Percentiles rank a stretch among this genome's conserved stretches.
Conservation (phyloP, 2,113 vertebrate species). For the Pardalotus punctatus region DNA sequence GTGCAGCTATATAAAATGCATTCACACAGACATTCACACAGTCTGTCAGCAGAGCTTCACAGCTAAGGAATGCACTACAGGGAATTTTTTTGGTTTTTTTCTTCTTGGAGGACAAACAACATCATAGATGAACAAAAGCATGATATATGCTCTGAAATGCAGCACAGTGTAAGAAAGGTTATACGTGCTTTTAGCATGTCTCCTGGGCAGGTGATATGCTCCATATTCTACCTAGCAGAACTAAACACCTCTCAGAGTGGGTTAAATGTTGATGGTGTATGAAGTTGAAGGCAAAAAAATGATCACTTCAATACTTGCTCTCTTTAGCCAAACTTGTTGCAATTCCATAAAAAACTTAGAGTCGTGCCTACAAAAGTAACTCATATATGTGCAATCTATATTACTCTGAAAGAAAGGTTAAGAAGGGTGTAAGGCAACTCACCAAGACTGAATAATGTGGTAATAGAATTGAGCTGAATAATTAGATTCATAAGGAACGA, state of each 20-base stretch:
- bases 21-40: neutral
- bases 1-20: neutral
- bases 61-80: neutral
- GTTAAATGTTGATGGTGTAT: neutral
- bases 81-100: neutral
- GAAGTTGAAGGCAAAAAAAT: neutral
- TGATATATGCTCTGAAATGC: neutral
- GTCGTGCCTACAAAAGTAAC: neutral
- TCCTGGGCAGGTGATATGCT: neutral
- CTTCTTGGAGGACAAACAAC: neutral
- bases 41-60: neutral
- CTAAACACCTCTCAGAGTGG: neutral
- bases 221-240: neutral
- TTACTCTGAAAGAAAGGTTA: neutral
- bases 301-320: neutral
- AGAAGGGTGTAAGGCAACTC: neutral
- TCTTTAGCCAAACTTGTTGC: neutral
- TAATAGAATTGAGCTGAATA: neutral
- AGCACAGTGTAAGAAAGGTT: neutral
- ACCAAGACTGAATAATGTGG: neutral
- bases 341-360: neutral
- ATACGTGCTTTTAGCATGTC: neutral
- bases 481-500: neutral
- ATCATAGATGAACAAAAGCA: neutral
- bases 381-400: neutral